Base-by-base conservation (phyloP, 1,140 invertebrate species). In the Stegodyphus dumicola region DNA sequence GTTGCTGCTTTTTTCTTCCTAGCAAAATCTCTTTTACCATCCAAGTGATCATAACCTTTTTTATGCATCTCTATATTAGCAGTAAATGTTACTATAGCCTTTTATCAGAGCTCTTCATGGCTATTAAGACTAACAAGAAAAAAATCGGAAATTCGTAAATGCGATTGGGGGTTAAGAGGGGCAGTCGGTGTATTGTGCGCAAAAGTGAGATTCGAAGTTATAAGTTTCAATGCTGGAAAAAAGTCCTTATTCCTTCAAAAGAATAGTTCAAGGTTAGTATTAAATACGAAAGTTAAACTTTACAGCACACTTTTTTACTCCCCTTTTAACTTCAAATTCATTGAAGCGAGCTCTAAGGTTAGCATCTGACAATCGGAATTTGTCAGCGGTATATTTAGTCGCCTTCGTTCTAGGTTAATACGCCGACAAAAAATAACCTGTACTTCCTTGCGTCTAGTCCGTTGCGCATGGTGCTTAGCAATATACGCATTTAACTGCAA, bases 41-140 rank as follows among this genome's bases (percentile, higher is more conserved):
- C 56, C 15, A 48, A 81, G 70, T 74, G 69, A 74, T 81, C 79
- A 65, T 81, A 81, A 81, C 54, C 67, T 80, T 80, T 81, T 81
- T 81, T 81, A 73, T 65, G 60, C 69, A 65, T 81, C 79, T 81
- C 67, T 71, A 80, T 80, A 81, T 81, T 81, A 81, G 79, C 56
- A 81, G 70, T 81, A 81, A 81, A 81, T 81, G 79, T 66, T 81
- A 81, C 79, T 74, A 18, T 53, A 54, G 48, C 70, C 53, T 81
- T 81, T 81, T 74, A 65, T 81, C 69, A n/a, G 17, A 53, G 53
- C 79, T 81, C 74, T 81, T 81, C 79, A 81, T 56, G 70, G 18
- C 79, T 73, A 81, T 81, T 81, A 81, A 67, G 54, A 81, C 73
- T 48, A 74, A 54, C 52, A n/a, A 52, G 54, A 54, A 74, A 53